Conservation (phyloP, 2,888 invertebrate genomes). For the Caenorhabditis plicata region DNA sequence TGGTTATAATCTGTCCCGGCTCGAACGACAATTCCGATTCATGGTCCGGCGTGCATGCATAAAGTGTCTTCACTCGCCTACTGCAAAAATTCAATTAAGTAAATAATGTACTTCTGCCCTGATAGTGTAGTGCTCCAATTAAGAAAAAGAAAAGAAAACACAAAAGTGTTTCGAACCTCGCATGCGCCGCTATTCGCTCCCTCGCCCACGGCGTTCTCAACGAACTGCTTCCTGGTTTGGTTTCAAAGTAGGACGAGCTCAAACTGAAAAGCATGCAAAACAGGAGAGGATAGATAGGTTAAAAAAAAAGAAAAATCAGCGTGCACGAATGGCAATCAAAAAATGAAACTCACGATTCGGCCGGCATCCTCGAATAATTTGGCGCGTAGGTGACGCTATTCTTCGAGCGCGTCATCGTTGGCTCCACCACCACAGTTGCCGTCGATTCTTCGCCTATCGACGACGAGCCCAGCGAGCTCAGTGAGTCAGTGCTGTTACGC, state of each 20-base stretch:
- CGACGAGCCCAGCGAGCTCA: constrained; percentile 45
- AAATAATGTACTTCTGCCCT: neutral
- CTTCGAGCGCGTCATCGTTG: constrained; percentile 16
- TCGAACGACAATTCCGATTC: constrained; percentile 95
- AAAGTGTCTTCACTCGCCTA: constrained; percentile 85
- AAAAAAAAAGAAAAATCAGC: no score
- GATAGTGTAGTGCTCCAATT: neutral
- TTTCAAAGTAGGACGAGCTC: neutral
- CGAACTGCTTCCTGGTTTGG: neutral
- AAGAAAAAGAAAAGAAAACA: neutral
- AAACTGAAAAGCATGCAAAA: neutral
- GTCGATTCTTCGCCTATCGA: constrained; percentile 31
- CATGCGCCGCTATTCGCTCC: neutral
- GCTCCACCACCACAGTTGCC: constrained; percentile 10
- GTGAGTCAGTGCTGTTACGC: constrained; percentile 48
- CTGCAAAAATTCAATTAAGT: constrained; percentile 38
- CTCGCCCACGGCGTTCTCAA: neutral
- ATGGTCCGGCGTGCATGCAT: constrained; percentile 92
- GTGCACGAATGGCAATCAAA: neutral
- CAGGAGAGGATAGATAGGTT: neutral
- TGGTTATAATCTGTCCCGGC: constrained; percentile 94
- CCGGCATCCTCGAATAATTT: constrained; percentile 49
- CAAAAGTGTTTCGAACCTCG: neutral
- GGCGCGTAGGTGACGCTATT: constrained; percentile 55
- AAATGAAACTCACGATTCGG: constrained; percentile 47